Base-by-base conservation (phyloP, 1,140 invertebrate species). In the Sipha flava region DNA sequence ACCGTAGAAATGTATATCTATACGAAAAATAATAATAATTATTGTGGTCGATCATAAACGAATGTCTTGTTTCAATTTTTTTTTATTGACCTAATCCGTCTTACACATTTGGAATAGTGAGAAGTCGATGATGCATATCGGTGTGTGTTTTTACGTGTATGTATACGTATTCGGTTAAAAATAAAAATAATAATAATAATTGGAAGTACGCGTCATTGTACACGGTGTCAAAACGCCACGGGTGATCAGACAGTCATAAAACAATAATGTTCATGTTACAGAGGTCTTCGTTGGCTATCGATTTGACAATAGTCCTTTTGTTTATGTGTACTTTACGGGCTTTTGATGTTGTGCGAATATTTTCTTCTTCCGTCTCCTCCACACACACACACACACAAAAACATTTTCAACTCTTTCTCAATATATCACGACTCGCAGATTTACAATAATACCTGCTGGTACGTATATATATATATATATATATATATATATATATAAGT, bases 151-250 rank as follows among this genome's bases (percentile, higher is more conserved):
- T 10, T 45, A 9, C 29, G 26, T 21, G 29, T 21, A 14, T 64
- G n/a, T 26, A 62, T 62, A 37, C 62, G 62, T 66, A n/a, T 37
- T 64, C n/a, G n/a, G 2, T 6, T 7, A 37, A 62, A 10, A 62
- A 62, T 34, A 62, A 66, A 4, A 64, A 66, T 64, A 64, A 64
- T 66, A 66, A 66, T 66, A 66, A 66, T 66, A 66, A 66, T 66
- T 66, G 62, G 62, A 66, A 40, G 62, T 40, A 66, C 62, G 18
- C 62, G 62, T 66, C 62, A 66, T 66, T 66, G 62, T 66, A 66
- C 62, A 40, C 12, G 34, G 62, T 66, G 62, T 40, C 62, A 66
- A 40, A 37, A 66, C 62, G 62, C 62, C 62, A 26, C 62, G 34
- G 62, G 62, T 34, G 62, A 66, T 37, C 62, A 66, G 21, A 31